Evolutionary conservation across 2,888 invertebrate species (phyloP).

Genomic region (Plusia festucae): DNA sequence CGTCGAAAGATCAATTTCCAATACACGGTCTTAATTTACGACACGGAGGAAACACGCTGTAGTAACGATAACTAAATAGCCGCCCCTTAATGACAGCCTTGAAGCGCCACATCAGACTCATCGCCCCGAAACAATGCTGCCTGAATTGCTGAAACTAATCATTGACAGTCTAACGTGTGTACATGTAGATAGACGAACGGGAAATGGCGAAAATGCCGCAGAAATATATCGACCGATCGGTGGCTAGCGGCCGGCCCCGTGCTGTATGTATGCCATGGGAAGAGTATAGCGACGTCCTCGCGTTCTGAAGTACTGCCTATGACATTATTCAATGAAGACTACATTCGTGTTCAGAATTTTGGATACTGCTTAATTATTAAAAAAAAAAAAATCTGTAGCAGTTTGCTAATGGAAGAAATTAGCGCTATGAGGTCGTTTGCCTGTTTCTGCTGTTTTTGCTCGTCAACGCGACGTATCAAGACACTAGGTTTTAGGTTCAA

Average conservation of each 20-base stretch:
- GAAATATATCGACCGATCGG: constrained; percentile 86
- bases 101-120: constrained; percentile 58
- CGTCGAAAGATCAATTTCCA: constrained; percentile 21
- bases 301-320: constrained; percentile 67
- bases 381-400: constrained; percentile 23
- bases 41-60: constrained; percentile 40
- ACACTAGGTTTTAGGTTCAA: no score
- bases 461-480: constrained; percentile 39
- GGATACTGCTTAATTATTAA: constrained; percentile 44
- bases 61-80: constrained; percentile 53
- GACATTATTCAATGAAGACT: constrained; percentile 58
- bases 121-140: constrained; percentile 62
- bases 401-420: constrained; percentile 51
- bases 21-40: constrained; percentile 20
- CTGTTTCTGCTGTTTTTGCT: constrained; percentile 43
- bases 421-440: constrained; percentile 52
- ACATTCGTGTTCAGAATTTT: constrained; percentile 28
- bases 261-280: constrained; percentile 74
- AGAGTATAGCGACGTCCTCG: constrained; percentile 74
- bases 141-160: constrained; percentile 59
- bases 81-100: constrained; percentile 66
- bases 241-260: constrained; percentile 72
- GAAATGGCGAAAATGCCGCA: constrained; percentile 82
- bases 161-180: constrained; percentile 48
- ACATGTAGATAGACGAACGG: constrained; percentile 49